Base-by-base conservation (phyloP, 1,140 invertebrate species). In the Drosophila setifemur region DNA sequence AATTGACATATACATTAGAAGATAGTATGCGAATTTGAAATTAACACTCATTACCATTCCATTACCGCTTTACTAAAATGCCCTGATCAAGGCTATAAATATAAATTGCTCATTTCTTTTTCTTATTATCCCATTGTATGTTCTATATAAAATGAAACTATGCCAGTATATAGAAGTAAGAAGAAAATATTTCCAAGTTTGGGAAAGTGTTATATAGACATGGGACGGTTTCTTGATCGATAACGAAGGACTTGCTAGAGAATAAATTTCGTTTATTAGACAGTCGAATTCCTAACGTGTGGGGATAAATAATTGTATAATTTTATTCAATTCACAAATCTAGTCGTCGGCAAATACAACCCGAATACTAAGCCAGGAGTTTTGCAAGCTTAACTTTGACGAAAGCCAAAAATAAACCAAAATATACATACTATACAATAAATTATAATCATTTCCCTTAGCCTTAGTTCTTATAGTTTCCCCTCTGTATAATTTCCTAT, bases 141-240 rank as follows among this genome's bases (percentile, higher is more conserved):
- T 64, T 64, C 19, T 14, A 64, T 64, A 63, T 29, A 25, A 19
- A 64, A 29, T 25, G 7, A 40, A 49, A 29, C 19, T 49, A 29
- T 6, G 33, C 33, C 23, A 39, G 60, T 48, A 18, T 25, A 8
- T 64, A 64, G 58, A 4, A 6, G 3, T 61, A 60, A 39, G 40
- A 11, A 40, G 16, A 9, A 64, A 19, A 61, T 25, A 55, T 57
- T 55, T 55, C 14, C 50, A 35, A 35, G 2, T 12, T n/a, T 31
- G 11, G 9, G 33, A 8, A 37, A 14, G 23, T 26, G 49, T 53
- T 66, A 28, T 47, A 54, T 55, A 67, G 47, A 67, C 67, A 70
- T 70, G 70, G 70, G 67, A 70, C 54, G 66, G 67, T 70, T 70
- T 70, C 67, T 58, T 49, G 53, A 60, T 45, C 54, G 67, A 64